Evolutionary conservation across 2,888 invertebrate species (phyloP), one percentile per base, ranked within the genome.

Genomic region (Craniophora ligustri): DNA sequence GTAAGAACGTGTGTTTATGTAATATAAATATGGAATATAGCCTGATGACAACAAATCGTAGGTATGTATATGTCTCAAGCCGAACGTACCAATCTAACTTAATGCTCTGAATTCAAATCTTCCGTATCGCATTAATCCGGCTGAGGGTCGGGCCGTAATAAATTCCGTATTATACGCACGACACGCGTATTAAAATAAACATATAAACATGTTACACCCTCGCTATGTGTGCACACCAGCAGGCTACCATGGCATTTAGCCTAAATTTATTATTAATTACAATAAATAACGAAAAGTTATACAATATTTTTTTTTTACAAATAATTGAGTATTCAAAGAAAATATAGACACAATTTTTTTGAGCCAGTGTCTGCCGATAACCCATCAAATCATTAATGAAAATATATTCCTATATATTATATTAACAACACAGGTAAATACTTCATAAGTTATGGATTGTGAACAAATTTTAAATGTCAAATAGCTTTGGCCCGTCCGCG

Each of bases 141-240:
- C 77, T 77, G 88, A 84, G 91, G 92, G 91, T 87, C 82, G 90
- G 40, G 85, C 86, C 88, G 87, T 92, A 92, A 93, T 92, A 93
- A 93, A 92, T 92, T 92, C 91, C 88, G 89, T 91, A 93, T 92
- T 93, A 93, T 92, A 92, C 92, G 91, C 92, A 82, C 92, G 93
- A 93, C 93, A 92, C 92, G 92, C 92, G 93, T 93, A 93, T 93
- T 94, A 93, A 93, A 94, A 93, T 94, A 92, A 92, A 92, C 92
- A 92, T 91, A 93, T 93, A 93, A 92, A 93, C 91, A 92, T 88
- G 89, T 88, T 84, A 89, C 91, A 88, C 91, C 91, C 92, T 88
- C 87, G 67, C 83, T 75, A 67, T 67, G 85, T 49, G 34, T 34
- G 54, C 75, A 86, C 82, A 82, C 74, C 77, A 75, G 73, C 77